Conservation (phyloP, 2,797 vertebrate genomes). For the Anomalospiza imberbis region DNA sequence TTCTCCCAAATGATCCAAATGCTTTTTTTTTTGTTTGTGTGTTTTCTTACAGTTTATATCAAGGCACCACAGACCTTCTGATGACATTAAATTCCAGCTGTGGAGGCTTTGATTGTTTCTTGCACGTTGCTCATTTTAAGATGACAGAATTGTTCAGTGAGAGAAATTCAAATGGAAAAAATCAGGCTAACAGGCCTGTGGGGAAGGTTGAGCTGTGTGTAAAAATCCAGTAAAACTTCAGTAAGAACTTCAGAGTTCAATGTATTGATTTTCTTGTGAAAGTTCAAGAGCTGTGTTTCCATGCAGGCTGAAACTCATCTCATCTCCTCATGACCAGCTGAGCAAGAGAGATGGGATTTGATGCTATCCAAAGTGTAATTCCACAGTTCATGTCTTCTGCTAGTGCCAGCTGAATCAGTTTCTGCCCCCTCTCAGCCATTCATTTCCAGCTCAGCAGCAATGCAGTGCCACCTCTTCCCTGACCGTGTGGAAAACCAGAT, state of each 20-base stretch:
- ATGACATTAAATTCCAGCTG: not conserved
- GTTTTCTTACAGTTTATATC: not conserved
- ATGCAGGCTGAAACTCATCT: conserved; percentile 36
- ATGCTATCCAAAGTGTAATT: conserved; percentile 35
- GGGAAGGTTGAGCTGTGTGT: not conserved
- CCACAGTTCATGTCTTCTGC: conserved; percentile 30
- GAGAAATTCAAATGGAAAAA: not conserved
- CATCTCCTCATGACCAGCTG: conserved; percentile 21
- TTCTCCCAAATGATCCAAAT: not conserved
- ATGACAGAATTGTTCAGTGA: not conserved
- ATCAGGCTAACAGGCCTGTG: not conserved
- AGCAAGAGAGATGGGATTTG: conserved; percentile 45
- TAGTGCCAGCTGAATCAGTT: not conserved
- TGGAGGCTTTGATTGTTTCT: not conserved
- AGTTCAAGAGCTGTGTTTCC: conserved; percentile 23
- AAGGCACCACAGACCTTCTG: not conserved
- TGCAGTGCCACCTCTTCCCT: not conserved
- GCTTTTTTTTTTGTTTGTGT: not conserved
- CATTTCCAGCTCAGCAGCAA: conserved; percentile 51
- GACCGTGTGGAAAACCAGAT: not conserved
- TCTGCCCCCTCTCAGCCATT: not conserved
- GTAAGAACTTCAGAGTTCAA: not conserved
- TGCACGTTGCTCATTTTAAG: not conserved
- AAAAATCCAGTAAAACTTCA: not conserved
- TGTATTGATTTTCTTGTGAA: conserved; percentile 10